Conservation (phyloP, 92 coral and sea anemone genomes). For the Siderastrea radians region DNA sequence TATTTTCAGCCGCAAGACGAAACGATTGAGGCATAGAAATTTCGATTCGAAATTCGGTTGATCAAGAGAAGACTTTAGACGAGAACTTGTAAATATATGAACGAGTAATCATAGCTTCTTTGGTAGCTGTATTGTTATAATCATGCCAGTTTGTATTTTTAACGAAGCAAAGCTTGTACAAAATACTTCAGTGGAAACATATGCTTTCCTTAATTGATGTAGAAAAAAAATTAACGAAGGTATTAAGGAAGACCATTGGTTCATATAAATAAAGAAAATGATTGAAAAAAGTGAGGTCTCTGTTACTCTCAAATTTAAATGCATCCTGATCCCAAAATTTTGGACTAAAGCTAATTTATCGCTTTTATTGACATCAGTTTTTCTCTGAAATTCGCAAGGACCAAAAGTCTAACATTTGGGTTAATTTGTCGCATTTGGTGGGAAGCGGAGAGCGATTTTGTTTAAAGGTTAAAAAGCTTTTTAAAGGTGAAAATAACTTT, state of each 20-base stretch:
- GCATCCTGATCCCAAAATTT: not conserved
- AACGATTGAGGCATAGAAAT: not conserved
- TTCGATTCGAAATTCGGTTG: not conserved
- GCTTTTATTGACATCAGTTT: not conserved
- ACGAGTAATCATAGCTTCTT: not conserved
- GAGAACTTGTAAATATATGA: constrained; percentile 27
- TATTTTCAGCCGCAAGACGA: not conserved
- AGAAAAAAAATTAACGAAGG: constrained; percentile 19
- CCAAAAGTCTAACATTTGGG: not conserved
- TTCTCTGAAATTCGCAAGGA: not conserved
- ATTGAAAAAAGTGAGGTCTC: not conserved
- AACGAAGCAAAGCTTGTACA: constrained; percentile 21
- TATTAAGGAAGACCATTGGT: constrained; percentile 26
- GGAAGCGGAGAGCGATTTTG: not conserved
- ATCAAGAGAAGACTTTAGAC: not conserved
- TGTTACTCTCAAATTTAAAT: not conserved
- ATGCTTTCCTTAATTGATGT: constrained; percentile 44
- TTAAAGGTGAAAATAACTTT: constrained; percentile 2
- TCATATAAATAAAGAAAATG: constrained; percentile 26
- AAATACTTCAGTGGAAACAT: constrained; percentile 36
- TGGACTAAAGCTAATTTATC: not conserved
- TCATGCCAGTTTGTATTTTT: constrained; percentile 31
- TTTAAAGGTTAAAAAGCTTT: not conserved
- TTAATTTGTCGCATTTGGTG: not conserved
- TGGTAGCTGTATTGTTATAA: constrained; percentile 3